These are phyloP conservation scores for Eurystomus glaucurus DNA, from an alignment of 2,797 vertebrate species.

Conservation along the genomic window DNA sequence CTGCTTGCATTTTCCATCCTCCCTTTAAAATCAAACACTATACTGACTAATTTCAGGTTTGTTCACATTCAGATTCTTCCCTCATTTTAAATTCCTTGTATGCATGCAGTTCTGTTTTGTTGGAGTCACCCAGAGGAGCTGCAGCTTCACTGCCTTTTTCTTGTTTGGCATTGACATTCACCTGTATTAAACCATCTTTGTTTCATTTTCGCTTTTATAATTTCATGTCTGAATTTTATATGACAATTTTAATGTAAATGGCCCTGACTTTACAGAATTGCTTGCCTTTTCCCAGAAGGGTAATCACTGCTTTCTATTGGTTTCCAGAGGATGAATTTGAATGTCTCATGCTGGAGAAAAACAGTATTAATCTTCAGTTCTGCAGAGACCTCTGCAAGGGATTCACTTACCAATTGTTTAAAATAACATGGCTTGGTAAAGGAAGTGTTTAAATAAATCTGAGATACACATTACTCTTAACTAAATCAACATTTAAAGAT, in stretches of 20 bases:
- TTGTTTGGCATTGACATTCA: neutral
- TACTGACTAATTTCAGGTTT: neutral
- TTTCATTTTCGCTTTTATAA: conserved; percentile 14
- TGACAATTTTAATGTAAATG: neutral
- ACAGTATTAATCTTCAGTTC: conserved; percentile 53
- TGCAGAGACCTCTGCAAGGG: conserved; percentile 34
- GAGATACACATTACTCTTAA: conserved; percentile 57
- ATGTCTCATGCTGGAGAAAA: conserved; percentile 26
- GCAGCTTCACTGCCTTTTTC: neutral
- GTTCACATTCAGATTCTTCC: neutral
- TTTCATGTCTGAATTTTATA: conserved; percentile 39
- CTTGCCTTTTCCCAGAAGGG: conserved; percentile 33
- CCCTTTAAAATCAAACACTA: neutral
- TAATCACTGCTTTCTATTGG: neutral
- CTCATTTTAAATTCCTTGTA: neutral
- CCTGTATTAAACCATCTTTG: neutral
- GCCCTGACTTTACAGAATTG: neutral
- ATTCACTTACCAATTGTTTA: conserved; percentile 50
- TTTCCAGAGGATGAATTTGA: conserved; percentile 50
- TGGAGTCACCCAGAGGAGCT: neutral
- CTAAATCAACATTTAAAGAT: conserved; percentile 55
- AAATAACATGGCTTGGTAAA: conserved; percentile 42
- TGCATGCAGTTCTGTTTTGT: neutral
- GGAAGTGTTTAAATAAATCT: conserved; percentile 70
- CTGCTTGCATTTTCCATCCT: neutral